Conservation (phyloP, 2,113 vertebrate species). For the Dolichallabes microphthalmus region DNA sequence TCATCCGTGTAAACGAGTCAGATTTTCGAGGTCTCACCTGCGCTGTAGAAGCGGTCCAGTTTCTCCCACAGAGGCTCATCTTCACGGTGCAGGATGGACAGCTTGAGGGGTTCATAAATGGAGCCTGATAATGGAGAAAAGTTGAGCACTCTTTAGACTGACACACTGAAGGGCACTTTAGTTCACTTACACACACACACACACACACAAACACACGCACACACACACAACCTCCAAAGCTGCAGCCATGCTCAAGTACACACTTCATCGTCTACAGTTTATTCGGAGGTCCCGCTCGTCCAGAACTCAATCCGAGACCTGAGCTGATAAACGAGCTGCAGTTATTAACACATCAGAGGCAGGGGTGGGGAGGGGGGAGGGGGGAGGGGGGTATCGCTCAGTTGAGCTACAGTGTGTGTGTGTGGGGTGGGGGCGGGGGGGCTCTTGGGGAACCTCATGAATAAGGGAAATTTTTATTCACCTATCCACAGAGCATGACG, state of each 20-base stretch:
- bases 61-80: slow-evolving; percentile 89
- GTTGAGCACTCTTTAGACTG: slow-evolving; percentile 38
- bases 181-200: background rate
- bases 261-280: slow-evolving; percentile 22
- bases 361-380: too few species aligned
- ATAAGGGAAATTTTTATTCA: slow-evolving; percentile 10
- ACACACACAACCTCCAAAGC: background rate
- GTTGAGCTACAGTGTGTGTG: background rate
- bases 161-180: background rate
- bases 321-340: slow-evolving; percentile 13
- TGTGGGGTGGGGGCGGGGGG: too few species aligned
- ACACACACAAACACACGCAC: too few species aligned
- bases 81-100: slow-evolving; percentile 76
- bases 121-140: slow-evolving; percentile 74
- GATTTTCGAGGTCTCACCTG: slow-evolving; percentile 73
- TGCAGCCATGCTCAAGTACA: slow-evolving; percentile 13
- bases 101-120: slow-evolving; percentile 94
- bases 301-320: background rate
- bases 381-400: background rate
- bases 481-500: slow-evolving; percentile 32
- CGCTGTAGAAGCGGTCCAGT: slow-evolving; percentile 87
- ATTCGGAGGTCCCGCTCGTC: background rate
- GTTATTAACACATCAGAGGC: slow-evolving; percentile 23
- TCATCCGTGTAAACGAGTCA: background rate
- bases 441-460: too few species aligned